Evolutionary conservation across 2,888 invertebrate species (phyloP), one percentile per base, ranked within the genome.

Genomic region (Emmelina monodactyla): DNA sequence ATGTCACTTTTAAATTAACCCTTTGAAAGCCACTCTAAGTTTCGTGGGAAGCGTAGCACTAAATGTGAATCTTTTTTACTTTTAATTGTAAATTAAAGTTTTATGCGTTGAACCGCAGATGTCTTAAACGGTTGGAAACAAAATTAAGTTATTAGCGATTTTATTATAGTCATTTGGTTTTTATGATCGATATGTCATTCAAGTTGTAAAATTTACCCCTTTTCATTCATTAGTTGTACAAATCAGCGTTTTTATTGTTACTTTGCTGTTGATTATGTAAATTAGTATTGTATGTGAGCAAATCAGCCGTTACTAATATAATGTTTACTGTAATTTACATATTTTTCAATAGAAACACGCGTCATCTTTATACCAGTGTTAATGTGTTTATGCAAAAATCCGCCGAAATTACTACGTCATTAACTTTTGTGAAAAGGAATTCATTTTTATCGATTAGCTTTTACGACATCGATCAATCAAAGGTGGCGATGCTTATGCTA

Each of bases 251-350:
- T 55, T 55, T 44, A 40, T 49, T 47, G 56, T 58, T 56, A 58
- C 43, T 51, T 33, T 38, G 43, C 37, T 40, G 42, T n/a, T 68
- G 55, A 68, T 73, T 75, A 76, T 76, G 78, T 65, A 63, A 75
- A 75, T 69, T 36, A 35, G 31, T 31, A 45, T 55, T 53, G 53
- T 60, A 54, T 61, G 72, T 73, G 73, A 73, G 58, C 76, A 79
- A 72, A 78, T 78, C 75, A 78, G 65, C 78, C 79, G 78, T 78
- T 71, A 71, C 76, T 76, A 78, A 78, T 78, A 25, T 71, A 68
- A 65, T 79, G 71, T 79, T 78, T 75, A 76, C 66, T 37, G 46
- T 63, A 49, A 76, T 79, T 76, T 54, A 56, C 78, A 79, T 78
- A 76, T 54, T 58, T 55, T 62, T 60, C 53, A 58, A 69, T 66